phyloP scores from a whole-genome alignment of 1,140 invertebrate genomes.

The Psilanteris sp. region DNA sequence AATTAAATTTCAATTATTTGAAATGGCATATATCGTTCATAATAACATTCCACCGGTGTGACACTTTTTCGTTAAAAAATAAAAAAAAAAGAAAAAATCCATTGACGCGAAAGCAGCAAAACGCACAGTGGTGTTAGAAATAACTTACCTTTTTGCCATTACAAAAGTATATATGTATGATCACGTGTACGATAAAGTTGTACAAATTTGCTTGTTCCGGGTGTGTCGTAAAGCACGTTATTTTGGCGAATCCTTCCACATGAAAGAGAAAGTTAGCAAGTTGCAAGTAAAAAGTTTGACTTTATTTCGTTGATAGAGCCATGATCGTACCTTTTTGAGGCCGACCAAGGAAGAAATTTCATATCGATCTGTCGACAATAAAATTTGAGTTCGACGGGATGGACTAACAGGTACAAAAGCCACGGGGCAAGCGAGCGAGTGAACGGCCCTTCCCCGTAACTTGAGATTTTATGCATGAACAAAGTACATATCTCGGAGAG shows the following conservation, averaged over 20 bases:
- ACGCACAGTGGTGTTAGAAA: too few relatives aligned
- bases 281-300: conserved; percentile 50
- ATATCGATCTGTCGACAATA: conserved; percentile 55
- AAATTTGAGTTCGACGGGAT: conserved; percentile 48
- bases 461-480: conserved; percentile 75
- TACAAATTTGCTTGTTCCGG: conserved; percentile 22
- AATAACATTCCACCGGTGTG: too few relatives aligned
- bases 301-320: conserved; percentile 56
- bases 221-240: conserved; percentile 32
- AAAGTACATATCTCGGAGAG: conserved; percentile 66
- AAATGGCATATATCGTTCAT: too few relatives aligned
- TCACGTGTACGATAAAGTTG: conserved; percentile 26
- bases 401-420: conserved; percentile 57
- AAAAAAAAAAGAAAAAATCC: too few relatives aligned
- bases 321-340: conserved; percentile 52
- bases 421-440: conserved; percentile 17
- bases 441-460: conserved; percentile 52
- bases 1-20: too few relatives aligned
- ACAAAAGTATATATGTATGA: conserved; percentile 17
- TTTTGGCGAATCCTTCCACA: conserved; percentile 33
- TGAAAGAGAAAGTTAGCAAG: conserved; percentile 55
- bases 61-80: too few relatives aligned
- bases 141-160: conserved; percentile 1
- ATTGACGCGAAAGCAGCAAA: too few relatives aligned
- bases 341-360: conserved; percentile 37